Evolutionary conservation across 2,113 vertebrate species (phyloP).

Genomic region (Nothoprocta pentlandii): DNA sequence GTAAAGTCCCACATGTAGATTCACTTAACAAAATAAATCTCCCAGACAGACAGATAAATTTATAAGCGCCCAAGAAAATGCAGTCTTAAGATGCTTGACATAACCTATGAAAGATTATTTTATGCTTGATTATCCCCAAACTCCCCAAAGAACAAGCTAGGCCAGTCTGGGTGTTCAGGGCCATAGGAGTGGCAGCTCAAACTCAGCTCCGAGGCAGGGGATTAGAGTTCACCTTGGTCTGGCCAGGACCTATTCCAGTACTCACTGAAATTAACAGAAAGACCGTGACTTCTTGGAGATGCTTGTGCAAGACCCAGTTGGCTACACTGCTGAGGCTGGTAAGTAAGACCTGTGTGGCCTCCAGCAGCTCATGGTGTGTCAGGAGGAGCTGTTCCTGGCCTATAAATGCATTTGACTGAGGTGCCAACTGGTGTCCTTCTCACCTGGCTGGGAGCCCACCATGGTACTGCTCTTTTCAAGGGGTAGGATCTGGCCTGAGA

Average conservation of each 20-base stretch:
- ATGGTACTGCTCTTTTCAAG: not conserved
- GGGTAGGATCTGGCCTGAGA: not conserved
- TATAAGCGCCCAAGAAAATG: not conserved
- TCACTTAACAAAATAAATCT: not conserved
- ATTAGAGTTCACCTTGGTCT: not conserved
- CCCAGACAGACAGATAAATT: not conserved
- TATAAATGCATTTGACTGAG: fast-evolving
- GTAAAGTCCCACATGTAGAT: not conserved
- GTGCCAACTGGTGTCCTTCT: not conserved
- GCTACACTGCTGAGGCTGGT: not conserved
- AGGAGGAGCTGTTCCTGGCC: not conserved
- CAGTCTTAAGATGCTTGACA: not conserved
- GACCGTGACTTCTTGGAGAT: not conserved
- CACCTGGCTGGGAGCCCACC: not conserved
- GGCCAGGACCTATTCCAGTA: not conserved
- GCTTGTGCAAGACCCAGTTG: not conserved
- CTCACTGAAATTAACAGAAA: not conserved
- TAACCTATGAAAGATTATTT: not conserved
- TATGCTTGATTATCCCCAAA: not conserved
- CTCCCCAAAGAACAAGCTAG: not conserved
- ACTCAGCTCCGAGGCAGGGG: not conserved
- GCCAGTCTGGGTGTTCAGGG: not conserved
- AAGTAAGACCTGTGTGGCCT: fast-evolving
- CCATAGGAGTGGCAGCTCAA: not conserved
- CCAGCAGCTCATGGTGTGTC: fast-evolving